Evolutionary conservation across 1,140 invertebrate species (phyloP), one percentile per base, ranked within the genome.

Genomic region (Amyelois transitella): DNA sequence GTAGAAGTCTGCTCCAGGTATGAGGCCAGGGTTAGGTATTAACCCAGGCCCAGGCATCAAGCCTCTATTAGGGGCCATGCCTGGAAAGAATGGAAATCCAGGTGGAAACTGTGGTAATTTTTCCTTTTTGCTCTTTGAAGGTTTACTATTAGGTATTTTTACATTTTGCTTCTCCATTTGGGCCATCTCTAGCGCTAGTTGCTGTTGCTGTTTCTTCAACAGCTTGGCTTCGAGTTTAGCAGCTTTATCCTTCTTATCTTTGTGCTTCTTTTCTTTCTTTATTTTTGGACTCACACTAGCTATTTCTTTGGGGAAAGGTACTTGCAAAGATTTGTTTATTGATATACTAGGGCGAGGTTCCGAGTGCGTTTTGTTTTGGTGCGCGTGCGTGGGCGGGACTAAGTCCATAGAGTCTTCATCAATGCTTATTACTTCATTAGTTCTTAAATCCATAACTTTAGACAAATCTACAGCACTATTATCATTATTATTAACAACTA

Each of bases 201-300:
- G 77, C 56, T 85, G 81, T 57, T 84, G 77, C 58, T 86, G 86
- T 70, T 88, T 88, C 59, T 89, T 89, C 8, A 89, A 66, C 52
- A 86, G 56, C 64, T 88, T 89, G 38, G 81, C 80, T 64, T 83
- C 82, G 58, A 87, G 69, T 71, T 87, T 88, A 50, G 81, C 78
- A 43, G 76, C 63, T 60, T 92, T 92, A 47, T 90, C 81, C 71
- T 92, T 92, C 66, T 91, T 92, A 69, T 93, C 92, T 72, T 91
- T 91, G 66, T 90, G 90, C 64, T 91, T 89, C 76, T 91, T 92
- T 61, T 93, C 92, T 71, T 92, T 93, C 51, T 90, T 89, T 69
- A 91, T 69, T 82, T 87, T 89, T 64, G 79, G 76, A 80, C 73
- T 82, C 51, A 78, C 79, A 77, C 72, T 77, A 79, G 78, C 64